These are phyloP conservation scores for Drosophila neonasuta DNA, from an alignment of 2,888 invertebrate genomes.

Conservation along the genomic window DNA sequence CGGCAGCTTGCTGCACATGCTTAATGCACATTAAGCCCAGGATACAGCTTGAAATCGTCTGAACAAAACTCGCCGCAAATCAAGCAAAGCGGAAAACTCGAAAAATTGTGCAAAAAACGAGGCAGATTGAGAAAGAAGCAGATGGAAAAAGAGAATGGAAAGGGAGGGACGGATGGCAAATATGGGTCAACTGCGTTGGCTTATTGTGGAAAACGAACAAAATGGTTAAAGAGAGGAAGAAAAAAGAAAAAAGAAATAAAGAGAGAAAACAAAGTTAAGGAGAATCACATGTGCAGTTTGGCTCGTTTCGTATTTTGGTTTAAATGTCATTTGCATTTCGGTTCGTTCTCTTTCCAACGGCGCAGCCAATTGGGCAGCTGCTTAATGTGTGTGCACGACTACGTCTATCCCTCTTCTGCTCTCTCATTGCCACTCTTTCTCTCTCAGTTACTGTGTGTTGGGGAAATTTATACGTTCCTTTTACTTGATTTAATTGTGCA, in stretches of 20 bases:
- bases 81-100: slow-evolving; percentile 40
- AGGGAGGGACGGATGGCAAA: too few relatives aligned
- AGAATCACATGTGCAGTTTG: slow-evolving; percentile 50
- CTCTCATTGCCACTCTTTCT: background rate
- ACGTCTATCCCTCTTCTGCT: background rate
- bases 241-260: background rate
- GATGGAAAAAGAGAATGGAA: too few relatives aligned
- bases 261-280: background rate
- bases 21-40: slow-evolving; percentile 51
- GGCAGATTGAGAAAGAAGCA: background rate
- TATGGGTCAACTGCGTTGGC: slow-evolving; percentile 65
- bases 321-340: slow-evolving; percentile 72
- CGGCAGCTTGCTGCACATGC: slow-evolving; percentile 26
- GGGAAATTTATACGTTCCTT: slow-evolving; percentile 67
- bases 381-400: slow-evolving; percentile 30
- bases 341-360: slow-evolving; percentile 14
- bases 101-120: slow-evolving; percentile 22
- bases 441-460: background rate
- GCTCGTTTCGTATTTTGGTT: slow-evolving; percentile 48
- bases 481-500: slow-evolving; percentile 78
- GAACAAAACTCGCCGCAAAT: slow-evolving; percentile 56
- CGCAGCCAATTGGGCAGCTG: slow-evolving; percentile 58
- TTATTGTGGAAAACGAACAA: slow-evolving; percentile 48
- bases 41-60: slow-evolving; percentile 32
- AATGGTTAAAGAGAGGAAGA: background rate